phyloP scores from a whole-genome alignment of 2,113 vertebrate species.

The Heterocephalus glaber region DNA sequence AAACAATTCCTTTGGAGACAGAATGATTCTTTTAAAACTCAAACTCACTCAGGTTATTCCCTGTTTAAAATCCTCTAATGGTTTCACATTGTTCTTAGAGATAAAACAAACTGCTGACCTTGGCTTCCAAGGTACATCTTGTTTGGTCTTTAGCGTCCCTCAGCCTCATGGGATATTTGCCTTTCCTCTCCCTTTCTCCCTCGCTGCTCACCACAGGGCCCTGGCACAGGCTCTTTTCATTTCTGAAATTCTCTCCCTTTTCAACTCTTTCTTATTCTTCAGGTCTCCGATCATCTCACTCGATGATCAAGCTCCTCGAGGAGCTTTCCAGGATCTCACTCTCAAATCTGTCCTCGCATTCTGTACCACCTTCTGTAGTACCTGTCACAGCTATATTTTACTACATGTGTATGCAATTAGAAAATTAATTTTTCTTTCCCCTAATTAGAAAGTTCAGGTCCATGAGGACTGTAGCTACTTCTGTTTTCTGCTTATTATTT shows the following conservation, averaged over 20 bases:
- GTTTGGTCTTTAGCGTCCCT: background rate
- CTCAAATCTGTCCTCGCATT: background rate
- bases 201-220: background rate
- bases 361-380: background rate
- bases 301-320: no score
- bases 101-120: background rate
- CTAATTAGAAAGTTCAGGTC: slow-evolving; percentile 7
- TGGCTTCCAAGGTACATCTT: background rate
- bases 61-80: background rate
- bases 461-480: background rate
- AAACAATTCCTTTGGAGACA: background rate
- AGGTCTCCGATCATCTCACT: background rate
- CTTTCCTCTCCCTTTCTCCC: no score
- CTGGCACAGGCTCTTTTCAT: background rate
- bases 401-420: background rate
- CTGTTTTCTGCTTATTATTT: background rate
- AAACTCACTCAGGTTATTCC: background rate
- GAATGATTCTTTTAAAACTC: slow-evolving; percentile 52
- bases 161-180: accelerated
- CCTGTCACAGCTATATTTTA: background rate
- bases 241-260: background rate
- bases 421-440: background rate
- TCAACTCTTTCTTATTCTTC: background rate
- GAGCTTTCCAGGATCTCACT: background rate
- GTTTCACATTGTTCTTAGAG: background rate